Conservation (phyloP, 2,113 vertebrate genomes). For the Tragelaphus buxtoni region DNA sequence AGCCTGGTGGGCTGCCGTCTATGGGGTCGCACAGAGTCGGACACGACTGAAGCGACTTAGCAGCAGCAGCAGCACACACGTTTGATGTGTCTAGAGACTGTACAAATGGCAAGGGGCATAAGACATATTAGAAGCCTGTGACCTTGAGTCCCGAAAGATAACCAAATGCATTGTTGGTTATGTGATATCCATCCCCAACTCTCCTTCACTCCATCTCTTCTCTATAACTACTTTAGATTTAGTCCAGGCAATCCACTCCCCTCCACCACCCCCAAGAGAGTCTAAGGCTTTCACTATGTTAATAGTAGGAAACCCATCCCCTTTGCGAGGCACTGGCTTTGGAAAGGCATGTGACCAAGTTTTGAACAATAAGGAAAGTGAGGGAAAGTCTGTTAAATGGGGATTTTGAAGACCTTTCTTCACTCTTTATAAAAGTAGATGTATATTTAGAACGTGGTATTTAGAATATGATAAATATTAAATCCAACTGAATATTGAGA, state of each 20-base stretch:
- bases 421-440: neutral
- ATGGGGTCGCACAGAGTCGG: too few species aligned
- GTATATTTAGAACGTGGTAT: neutral
- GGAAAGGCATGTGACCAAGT: neutral
- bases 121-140: neutral
- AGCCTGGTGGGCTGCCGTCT: too few species aligned
- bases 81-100: neutral
- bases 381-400: neutral
- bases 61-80: too few species aligned
- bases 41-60: too few species aligned
- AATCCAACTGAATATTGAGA: neutral
- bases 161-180: neutral
- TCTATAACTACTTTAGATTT: neutral
- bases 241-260: too few species aligned
- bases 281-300: neutral
- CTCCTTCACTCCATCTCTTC: neutral
- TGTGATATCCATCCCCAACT: neutral
- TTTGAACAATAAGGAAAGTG: neutral
- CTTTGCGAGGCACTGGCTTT: neutral
- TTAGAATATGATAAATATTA: neutral
- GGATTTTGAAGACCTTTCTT: neutral
- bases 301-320: neutral
- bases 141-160: neutral
- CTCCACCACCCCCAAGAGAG: neutral
- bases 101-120: neutral